These are phyloP conservation scores for Percopsis transmontana DNA, from an alignment of 2,113 vertebrate genomes.

Conservation along the genomic window DNA sequence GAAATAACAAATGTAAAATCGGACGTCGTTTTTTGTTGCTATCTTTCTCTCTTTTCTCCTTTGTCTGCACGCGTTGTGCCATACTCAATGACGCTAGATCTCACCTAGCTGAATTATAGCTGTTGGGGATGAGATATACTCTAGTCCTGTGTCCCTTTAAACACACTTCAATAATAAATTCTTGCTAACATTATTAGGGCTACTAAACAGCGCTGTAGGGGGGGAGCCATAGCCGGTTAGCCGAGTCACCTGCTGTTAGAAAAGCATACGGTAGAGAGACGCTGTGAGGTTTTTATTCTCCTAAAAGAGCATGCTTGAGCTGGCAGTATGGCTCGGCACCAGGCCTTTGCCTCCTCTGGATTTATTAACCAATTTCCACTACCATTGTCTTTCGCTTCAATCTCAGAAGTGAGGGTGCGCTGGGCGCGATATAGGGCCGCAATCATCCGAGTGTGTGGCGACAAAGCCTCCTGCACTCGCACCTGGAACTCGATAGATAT, in stretches of 20 bases:
- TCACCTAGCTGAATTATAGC: slow-evolving; percentile 60
- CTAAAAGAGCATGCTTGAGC: slow-evolving; percentile 84
- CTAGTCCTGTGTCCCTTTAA: slow-evolving; percentile 28
- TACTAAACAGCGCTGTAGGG: slow-evolving; percentile 6
- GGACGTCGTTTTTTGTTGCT: slow-evolving; percentile 31
- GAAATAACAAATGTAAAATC: slow-evolving; percentile 48
- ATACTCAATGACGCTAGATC: slow-evolving; percentile 36
- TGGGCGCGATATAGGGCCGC: slow-evolving; percentile 92
- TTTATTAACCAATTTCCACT: slow-evolving; percentile 99
- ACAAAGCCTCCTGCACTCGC: slow-evolving; percentile 83
- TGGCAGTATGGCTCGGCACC: slow-evolving; percentile 83
- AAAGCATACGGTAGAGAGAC: slow-evolving; percentile 52
- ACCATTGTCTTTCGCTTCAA: slow-evolving; percentile 99
- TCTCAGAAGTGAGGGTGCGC: slow-evolving; percentile 90
- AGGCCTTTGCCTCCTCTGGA: slow-evolving; percentile 84
- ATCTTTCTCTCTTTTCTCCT: slow-evolving; percentile 3
- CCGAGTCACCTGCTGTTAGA: slow-evolving; percentile 50
- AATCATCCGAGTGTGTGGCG: slow-evolving; percentile 86
- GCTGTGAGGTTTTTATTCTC: slow-evolving; percentile 56
- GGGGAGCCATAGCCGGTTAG: slow-evolving; percentile 42
- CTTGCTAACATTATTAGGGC: slow-evolving; percentile 27
- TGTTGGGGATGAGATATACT: slow-evolving; percentile 17
- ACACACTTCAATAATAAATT: slow-evolving; percentile 28
- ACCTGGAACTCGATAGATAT: slow-evolving; percentile 99
- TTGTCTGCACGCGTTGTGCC: slow-evolving; percentile 21